Evolutionary conservation across 2,113 vertebrate species (phyloP), one percentile per base, ranked within the genome.

Genomic region (Macquaria australasica): DNA sequence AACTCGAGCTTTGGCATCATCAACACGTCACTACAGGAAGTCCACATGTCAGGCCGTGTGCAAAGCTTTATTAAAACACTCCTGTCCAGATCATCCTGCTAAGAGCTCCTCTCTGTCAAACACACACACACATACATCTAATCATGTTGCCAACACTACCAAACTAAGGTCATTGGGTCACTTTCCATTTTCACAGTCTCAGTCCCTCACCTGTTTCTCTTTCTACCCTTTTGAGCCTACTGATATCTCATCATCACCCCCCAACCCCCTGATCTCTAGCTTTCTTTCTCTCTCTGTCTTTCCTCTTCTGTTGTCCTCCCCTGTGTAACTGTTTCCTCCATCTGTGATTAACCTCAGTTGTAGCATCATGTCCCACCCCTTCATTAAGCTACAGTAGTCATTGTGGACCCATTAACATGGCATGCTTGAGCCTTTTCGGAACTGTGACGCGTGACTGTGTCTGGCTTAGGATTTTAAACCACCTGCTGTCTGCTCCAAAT

Each of bases 401-500:
- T 67, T 81, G 39, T 59, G 51, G 78, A 25, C n/a, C 37, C 76
- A 81, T 83, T 70, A 89, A 41, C 31, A 77, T 67, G 71, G 37
- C 39, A 12, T 23, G 81, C 23, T 74, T 77, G 20, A 87, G 82
- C 82, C 16, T 87, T 85, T 86, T 79, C 23, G 45, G 75, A 77
- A 84, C 64, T 56, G 64, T 83, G 72, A 85, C 43, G 21, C 8
- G 50, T 85, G 81, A 86, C 82, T 53, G 59, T 55, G 74, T 90
- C 88, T 89, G 88, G 79, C 71, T 92, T 80, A 73, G 85, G 81
- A 70, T 88, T 88, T 92, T 28, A 81, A 82, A 89, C 82, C 82
- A 90, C 86, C 90, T 90, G 90, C 79, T 82, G 79, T 91, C 88
- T 86, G 78, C 81, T 92, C 85, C 55, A 81, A 69, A 86, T 89